These are phyloP conservation scores for Megaceryle torquata DNA, from an alignment of 2,113 vertebrate species.

Conservation along the genomic window DNA sequence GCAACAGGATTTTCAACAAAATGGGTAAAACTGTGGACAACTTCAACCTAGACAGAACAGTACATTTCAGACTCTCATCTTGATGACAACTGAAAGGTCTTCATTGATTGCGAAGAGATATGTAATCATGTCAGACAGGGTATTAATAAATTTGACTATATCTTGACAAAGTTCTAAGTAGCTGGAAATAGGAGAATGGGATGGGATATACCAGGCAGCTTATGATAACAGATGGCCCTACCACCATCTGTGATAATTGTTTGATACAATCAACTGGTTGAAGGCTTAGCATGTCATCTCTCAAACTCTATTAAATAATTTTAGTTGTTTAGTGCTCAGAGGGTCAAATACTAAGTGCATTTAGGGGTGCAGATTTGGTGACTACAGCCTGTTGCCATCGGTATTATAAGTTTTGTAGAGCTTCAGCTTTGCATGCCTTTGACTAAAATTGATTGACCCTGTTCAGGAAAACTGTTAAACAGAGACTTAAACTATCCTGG, in stretches of 20 bases:
- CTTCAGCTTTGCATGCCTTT: neutral
- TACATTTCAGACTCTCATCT: neutral
- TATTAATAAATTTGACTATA: neutral
- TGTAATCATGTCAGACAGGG: neutral
- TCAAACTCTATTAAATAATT: neutral
- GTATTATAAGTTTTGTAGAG: neutral
- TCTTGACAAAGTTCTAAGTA: neutral
- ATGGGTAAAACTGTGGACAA: neutral
- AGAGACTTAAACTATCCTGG: neutral
- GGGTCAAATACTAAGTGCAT: neutral
- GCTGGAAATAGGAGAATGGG: neutral
- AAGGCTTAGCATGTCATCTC: neutral
- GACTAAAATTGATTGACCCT: neutral
- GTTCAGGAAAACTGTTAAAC: neutral
- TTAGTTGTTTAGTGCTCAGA: neutral
- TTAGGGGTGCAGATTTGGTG: neutral
- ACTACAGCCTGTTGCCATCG: neutral
- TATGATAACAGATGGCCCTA: neutral
- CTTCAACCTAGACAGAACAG: neutral
- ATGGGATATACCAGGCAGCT: neutral
- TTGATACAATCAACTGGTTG: neutral
- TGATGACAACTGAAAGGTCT: neutral
- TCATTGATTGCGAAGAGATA: neutral
- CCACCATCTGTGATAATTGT: neutral
- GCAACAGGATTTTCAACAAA: neutral